Percentiles rank a stretch among this genome's conserved stretches.
phyloP scores from a whole-genome alignment of 2,113 vertebrate species.

The Ctenomys sociabilis region DNA sequence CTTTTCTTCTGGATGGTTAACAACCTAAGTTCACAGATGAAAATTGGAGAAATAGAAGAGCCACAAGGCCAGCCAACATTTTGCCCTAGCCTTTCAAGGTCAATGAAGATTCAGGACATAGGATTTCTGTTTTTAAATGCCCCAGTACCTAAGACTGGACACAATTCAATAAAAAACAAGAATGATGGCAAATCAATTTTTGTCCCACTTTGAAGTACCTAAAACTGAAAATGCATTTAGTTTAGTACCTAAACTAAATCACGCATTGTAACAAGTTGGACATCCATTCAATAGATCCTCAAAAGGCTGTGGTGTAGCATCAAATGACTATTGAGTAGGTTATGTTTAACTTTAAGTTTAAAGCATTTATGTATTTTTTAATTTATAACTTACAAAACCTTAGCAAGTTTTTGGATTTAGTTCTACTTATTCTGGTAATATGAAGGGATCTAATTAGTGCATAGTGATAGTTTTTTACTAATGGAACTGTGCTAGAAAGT shows the following conservation, averaged over 20 bases:
- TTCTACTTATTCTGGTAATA: neutral
- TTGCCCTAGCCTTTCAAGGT: too few species aligned
- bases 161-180: slow-evolving; percentile 14
- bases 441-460: neutral
- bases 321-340: neutral
- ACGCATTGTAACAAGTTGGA: neutral
- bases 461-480: neutral
- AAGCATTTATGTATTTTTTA: neutral
- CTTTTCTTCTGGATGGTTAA: too few species aligned
- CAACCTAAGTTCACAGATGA: too few species aligned
- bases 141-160: neutral
- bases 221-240: slow-evolving; percentile 29
- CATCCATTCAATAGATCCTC: neutral
- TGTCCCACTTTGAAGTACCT: neutral
- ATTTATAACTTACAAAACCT: neutral
- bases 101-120: too few species aligned
- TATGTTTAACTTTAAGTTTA: slow-evolving; percentile 5
- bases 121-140: too few species aligned
- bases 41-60: too few species aligned
- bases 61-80: too few species aligned
- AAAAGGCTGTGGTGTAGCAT: neutral
- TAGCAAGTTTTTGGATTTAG: neutral
- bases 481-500: neutral
- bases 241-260: too few species aligned
- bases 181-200: slow-evolving; percentile 1